A percentile compares a stretch with the other conserved stretches of the same genome.
Conservation (phyloP, 1,140 invertebrate species). For the Trichomalopsis sarcophagae region DNA sequence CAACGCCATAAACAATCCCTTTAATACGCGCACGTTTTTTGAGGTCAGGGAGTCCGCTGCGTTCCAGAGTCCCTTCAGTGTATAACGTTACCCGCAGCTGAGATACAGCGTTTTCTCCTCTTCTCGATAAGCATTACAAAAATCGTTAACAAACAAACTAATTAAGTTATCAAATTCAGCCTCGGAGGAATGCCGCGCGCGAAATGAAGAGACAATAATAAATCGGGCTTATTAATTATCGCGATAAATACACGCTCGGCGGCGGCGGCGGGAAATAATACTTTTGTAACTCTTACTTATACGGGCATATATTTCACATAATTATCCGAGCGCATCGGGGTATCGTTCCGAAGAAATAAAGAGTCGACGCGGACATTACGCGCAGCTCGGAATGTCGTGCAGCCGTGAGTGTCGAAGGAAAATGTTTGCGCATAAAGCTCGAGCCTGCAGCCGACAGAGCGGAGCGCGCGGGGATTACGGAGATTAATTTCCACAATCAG, state of each 20-base stretch:
- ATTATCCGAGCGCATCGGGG: background rate
- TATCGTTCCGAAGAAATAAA: background rate
- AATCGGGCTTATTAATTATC: background rate
- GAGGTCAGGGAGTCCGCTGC: too few species aligned
- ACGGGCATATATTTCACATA: background rate
- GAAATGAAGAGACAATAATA: background rate
- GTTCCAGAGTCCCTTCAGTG: too few species aligned
- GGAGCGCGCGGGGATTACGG: background rate
- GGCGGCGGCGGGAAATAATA: background rate
- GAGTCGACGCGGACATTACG: background rate
- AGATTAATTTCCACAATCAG: slow-evolving; percentile 40
- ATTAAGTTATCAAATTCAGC: background rate
- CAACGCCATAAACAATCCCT: too few species aligned
- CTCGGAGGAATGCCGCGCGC: too few species aligned
- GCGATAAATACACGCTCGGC: background rate
- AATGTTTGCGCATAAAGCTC: slow-evolving; percentile 2
- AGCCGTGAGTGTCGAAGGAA: background rate
- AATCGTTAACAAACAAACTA: background rate
- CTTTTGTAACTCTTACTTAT: slow-evolving; percentile 21
- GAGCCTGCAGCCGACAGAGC: background rate
- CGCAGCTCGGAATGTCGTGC: background rate
- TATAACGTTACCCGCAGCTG: too few species aligned
- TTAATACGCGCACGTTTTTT: background rate
- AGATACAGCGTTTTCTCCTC: too few species aligned
- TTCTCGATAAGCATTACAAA: background rate